Evolutionary conservation across 2,888 invertebrate species (phyloP), one percentile per base, ranked within the genome.

Genomic region (Acleris sparsana): DNA sequence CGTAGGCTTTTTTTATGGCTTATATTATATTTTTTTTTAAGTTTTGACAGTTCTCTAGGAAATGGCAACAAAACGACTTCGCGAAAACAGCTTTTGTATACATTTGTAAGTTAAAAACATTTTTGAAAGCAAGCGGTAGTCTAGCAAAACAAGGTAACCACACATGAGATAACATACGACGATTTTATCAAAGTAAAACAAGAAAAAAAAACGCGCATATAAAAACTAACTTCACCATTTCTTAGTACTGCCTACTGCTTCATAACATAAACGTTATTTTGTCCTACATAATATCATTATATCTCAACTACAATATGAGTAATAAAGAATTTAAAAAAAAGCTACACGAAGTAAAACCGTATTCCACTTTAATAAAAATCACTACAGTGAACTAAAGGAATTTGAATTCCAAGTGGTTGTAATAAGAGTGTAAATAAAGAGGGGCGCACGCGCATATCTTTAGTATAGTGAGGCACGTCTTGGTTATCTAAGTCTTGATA

Each of bases 291-390:
- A 33, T 65, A 60, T 65, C 65, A 55, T n/a, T 44, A 17, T 53
- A 65, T 65, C 65, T 65, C 61, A 61, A 65, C 56, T 44, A 61
- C 61, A 65, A 65, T 65, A 51, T 61, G 51, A 52, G 65, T 65
- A 61, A 65, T 65, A 65, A 61, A 60, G 20, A 43, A 43, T 56
- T 56, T 51, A 53, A 13, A 62, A n/a, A 48, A 49, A 62, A 55
- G 25, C 16, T 20, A 18, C 11, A 25, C 20, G 7, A 62, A n/a
- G 7, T 17, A 13, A 20, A 17, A 22, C 22, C 48, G 48, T 49
- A 55, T 22, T 16, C n/a, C 39, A 39, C 13, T 39, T 3, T 39
- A 39, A 39, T 29, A 33, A 33, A 33, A 33, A 33, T 33, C 33
- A 9, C 33, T 33, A 13, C 3, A 39, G 39, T 39, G 13, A 39